Conservation (phyloP, 2,113 vertebrate genomes). For the Meles meles region DNA sequence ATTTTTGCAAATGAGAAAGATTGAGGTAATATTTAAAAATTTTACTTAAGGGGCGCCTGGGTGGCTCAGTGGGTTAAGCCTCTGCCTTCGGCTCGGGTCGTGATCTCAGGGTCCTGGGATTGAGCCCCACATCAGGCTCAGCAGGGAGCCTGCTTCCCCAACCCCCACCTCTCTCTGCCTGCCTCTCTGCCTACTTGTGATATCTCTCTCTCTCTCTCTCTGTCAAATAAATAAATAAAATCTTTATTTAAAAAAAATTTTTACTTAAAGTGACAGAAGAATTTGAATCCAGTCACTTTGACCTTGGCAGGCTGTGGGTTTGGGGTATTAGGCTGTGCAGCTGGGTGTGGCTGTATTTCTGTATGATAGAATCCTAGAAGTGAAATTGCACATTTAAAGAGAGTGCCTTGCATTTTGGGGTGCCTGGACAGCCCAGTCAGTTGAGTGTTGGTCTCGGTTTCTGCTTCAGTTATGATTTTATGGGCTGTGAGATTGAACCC, state of each 20-base stretch:
- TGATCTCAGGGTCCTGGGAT: too few relatives aligned
- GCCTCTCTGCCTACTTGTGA: too few relatives aligned
- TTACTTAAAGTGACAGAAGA: not conserved
- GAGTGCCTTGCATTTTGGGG: not conserved
- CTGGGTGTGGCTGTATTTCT: not conserved
- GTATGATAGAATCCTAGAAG: not conserved
- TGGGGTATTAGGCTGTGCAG: not conserved
- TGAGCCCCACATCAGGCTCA: too few relatives aligned
- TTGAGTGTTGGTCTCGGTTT: not conserved
- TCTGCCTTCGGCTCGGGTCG: too few relatives aligned
- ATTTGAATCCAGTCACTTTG: not conserved
- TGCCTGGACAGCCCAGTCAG: not conserved
- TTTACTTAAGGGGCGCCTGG: too few relatives aligned
- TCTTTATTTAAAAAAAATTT: too few relatives aligned
- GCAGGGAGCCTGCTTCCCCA: too few relatives aligned
- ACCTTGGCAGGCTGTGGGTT: not conserved
- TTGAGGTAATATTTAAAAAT: not conserved
- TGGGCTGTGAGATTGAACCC: not conserved
- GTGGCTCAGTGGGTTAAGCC: too few relatives aligned
- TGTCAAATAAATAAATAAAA: too few relatives aligned
- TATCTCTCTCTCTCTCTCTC: too few relatives aligned
- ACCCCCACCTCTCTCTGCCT: too few relatives aligned
- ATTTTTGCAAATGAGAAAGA: not conserved
- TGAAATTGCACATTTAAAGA: not conserved
- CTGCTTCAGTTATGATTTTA: not conserved